These are phyloP conservation scores for Pterocles burchelli DNA, from an alignment of 2,113 vertebrate species.

Conservation along the genomic window DNA sequence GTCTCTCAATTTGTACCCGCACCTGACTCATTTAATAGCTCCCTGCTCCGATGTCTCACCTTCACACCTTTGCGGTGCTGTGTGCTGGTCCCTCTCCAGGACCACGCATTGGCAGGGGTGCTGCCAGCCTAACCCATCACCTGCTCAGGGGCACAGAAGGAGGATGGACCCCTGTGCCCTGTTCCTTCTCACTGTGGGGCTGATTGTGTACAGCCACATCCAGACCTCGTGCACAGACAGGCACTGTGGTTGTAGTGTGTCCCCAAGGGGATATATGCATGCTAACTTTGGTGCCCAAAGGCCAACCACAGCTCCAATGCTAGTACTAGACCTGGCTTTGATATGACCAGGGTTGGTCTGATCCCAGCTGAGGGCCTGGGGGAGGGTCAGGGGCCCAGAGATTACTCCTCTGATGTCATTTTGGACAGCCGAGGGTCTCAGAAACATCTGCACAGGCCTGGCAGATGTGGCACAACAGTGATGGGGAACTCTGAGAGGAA, in stretches of 20 bases:
- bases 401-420: neutral
- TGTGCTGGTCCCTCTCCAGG: neutral
- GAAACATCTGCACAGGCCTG: neutral
- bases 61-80: neutral
- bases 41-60: neutral
- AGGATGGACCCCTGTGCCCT: neutral
- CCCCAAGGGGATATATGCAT: neutral
- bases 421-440: neutral
- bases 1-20: neutral
- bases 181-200: neutral
- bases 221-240: neutral
- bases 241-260: accelerated
- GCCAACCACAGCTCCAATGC: neutral
- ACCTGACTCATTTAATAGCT: neutral
- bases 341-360: neutral
- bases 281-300: neutral
- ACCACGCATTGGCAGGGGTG: accelerated
- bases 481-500: neutral
- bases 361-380: neutral
- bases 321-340: neutral
- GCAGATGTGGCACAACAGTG: neutral
- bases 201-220: neutral
- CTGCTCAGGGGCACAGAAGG: neutral
- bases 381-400: neutral
- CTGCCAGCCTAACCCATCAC: neutral